phyloP scores from a whole-genome alignment of 2,888 invertebrate genomes.

The Corbicula japonica region DNA sequence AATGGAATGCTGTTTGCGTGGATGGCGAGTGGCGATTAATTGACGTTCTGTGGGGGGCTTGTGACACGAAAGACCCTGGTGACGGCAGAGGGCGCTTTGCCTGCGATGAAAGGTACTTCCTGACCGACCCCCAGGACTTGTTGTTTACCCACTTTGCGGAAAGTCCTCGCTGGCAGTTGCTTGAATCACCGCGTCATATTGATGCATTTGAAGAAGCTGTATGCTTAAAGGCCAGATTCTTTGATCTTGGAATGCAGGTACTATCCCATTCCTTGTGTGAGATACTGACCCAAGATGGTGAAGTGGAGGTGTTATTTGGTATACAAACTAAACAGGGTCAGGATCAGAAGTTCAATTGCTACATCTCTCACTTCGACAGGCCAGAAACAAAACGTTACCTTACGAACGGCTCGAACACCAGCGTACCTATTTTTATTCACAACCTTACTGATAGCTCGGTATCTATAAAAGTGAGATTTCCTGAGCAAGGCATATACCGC shows the following conservation, averaged over 20 bases:
- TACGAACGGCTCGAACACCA: constrained; percentile 63
- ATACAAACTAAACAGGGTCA: constrained; percentile 67
- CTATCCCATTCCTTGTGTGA: constrained; percentile 77
- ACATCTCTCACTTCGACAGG: constrained; percentile 74
- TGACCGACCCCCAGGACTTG: constrained; percentile 80
- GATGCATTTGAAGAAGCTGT: constrained; percentile 78
- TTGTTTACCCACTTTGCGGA: constrained; percentile 80
- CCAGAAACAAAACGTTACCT: constrained; percentile 65
- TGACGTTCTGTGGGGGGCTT: constrained; percentile 72
- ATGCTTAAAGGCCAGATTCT: constrained; percentile 81
- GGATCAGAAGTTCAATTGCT: constrained; percentile 74
- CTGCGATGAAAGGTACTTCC: constrained; percentile 82
- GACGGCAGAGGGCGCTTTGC: constrained; percentile 67
- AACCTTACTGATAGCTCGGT: constrained; percentile 71
- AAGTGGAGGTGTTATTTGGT: constrained; percentile 77
- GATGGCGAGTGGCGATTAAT: constrained; percentile 66
- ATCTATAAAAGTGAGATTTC: constrained; percentile 72
- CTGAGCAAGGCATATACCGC: constrained; percentile 76
- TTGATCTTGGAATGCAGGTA: constrained; percentile 77
- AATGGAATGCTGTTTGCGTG: constrained; percentile 70
- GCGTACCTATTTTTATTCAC: constrained; percentile 73
- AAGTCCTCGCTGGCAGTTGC: constrained; percentile 80
- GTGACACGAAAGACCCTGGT: constrained; percentile 70
- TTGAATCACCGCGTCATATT: constrained; percentile 71
- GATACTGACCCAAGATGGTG: constrained; percentile 73